Evolutionary conservation across 2,113 vertebrate genomes (phyloP), one percentile per base, ranked within the genome.

Genomic region (Sula dactylatra): DNA sequence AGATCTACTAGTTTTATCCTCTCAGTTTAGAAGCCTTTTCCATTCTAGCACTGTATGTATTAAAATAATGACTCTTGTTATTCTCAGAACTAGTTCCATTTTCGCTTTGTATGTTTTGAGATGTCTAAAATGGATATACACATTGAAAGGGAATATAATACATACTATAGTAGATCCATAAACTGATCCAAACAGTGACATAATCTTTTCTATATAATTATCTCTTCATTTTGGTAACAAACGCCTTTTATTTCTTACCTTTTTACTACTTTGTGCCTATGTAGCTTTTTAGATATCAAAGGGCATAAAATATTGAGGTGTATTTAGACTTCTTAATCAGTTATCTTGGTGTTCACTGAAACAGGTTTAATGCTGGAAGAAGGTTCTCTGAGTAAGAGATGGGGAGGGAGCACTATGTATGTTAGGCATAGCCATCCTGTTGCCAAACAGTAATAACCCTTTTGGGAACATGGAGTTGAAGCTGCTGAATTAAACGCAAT

Each of bases 391-490:
- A 82, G 82, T 84, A 50, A 93, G 92, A 83, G 54, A 58, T 36
- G 70, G 44, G 80, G 36, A 44, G 79, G 65, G 61, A 74, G 70
- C 81, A 36, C 93, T 88, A 65, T 83, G 71, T 88, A 67, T 3
- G 44, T 96, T 92, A 88, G 86, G 66, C 95, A 94, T 91, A 95
- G 94, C 93, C 88, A 93, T 97, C 86, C 76, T 97, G 80, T 97
- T 98, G 95, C 93, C 96, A 82, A 96, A 91, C 52, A 89, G 21
- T 91, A 97, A 91, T 95, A 97, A 94, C 92, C 86, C 89, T 97
- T 96, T 62, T 90, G 97, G 96, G 87, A 97, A 64, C 93, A 91
- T 42, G 5, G 91, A 90, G 61, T 69, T 92, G 92, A 96, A 97
- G 88, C 90, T 95, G 81, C 69, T 93, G 96, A 96, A 95, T 92